Percentiles rank a stretch among this genome's conserved stretches.
These are phyloP conservation scores for Orthonychiurus folsomi DNA, from an alignment of 2,888 invertebrate species.

Conservation along the genomic window DNA sequence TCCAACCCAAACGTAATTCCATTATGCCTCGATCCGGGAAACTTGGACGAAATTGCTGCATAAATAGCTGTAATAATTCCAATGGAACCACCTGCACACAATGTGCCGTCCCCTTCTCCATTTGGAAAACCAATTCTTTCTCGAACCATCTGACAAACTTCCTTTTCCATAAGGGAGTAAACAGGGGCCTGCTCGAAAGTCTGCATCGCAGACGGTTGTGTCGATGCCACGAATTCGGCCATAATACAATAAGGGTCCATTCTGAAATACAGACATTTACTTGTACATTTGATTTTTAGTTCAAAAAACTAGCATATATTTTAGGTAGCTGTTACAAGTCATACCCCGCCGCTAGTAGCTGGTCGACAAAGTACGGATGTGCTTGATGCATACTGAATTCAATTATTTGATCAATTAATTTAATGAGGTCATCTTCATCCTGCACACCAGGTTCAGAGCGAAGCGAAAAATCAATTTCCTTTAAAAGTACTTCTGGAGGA, in stretches of 20 bases:
- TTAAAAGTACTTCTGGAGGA: conserved; percentile 9
- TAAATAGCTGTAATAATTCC: conserved; percentile 15
- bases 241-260: conserved; percentile 26
- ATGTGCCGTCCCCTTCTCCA: conserved; percentile 17
- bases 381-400: conserved; percentile 8
- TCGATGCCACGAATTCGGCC: conserved; percentile 22
- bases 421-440: background rate
- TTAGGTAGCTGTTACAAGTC: no score
- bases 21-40: conserved; percentile 18
- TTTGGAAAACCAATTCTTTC: conserved; percentile 17
- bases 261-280: conserved; percentile 4
- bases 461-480: conserved; percentile 13
- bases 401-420: conserved; percentile 2
- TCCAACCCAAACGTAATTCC: conserved; percentile 17
- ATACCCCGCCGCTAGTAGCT: conserved; percentile 12
- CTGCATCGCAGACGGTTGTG: conserved; percentile 23
- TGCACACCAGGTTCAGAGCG: background rate
- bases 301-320: background rate
- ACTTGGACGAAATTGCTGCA: conserved; percentile 19
- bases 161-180: conserved; percentile 27
- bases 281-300: background rate
- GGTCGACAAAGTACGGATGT: conserved; percentile 19
- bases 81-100: conserved; percentile 17
- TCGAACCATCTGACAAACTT: conserved; percentile 13
- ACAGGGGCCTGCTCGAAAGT: conserved; percentile 27